Evolutionary conservation across 2,888 invertebrate genomes (phyloP).

Genomic region (Zhuqinia jingwanae): DNA sequence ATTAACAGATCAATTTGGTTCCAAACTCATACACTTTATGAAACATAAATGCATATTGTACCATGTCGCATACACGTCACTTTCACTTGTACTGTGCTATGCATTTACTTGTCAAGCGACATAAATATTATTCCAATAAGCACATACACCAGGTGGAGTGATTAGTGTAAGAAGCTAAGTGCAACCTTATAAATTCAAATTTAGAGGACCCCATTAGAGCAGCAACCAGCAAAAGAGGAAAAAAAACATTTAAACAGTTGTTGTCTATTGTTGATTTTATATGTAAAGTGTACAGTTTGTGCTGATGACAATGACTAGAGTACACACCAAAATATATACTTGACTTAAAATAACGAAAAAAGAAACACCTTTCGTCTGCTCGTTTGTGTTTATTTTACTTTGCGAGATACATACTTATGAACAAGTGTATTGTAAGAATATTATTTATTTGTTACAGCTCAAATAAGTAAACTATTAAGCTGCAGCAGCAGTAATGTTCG

Average conservation of each 20-base stretch:
- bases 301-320: slow-evolving; percentile 44
- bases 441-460: slow-evolving; percentile 34
- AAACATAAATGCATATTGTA: too few relatives aligned
- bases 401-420: too few relatives aligned
- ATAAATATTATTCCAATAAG: too few relatives aligned
- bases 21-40: too few relatives aligned
- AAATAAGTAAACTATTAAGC: slow-evolving; percentile 1
- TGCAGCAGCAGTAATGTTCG: not conserved
- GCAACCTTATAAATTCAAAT: too few relatives aligned
- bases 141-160: too few relatives aligned
- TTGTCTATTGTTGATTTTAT: slow-evolving; percentile 16
- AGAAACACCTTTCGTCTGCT: slow-evolving; percentile 43
- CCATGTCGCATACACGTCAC: too few relatives aligned
- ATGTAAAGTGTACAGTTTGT: not conserved
- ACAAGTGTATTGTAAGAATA: slow-evolving; percentile 33
- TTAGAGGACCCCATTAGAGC: not conserved
- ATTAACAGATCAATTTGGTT: too few relatives aligned
- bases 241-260: not conserved
- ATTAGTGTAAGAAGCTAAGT: too few relatives aligned
- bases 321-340: slow-evolving; percentile 1
- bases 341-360: too few relatives aligned
- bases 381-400: slow-evolving; percentile 27
- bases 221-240: not conserved
- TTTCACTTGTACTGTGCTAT: too few relatives aligned
- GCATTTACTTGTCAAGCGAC: too few relatives aligned